A percentile compares a stretch with the other conserved stretches of the same genome.
Evolutionary conservation across 2,888 invertebrate genomes (phyloP).

Genomic region (Chrysolina haemoptera): DNA sequence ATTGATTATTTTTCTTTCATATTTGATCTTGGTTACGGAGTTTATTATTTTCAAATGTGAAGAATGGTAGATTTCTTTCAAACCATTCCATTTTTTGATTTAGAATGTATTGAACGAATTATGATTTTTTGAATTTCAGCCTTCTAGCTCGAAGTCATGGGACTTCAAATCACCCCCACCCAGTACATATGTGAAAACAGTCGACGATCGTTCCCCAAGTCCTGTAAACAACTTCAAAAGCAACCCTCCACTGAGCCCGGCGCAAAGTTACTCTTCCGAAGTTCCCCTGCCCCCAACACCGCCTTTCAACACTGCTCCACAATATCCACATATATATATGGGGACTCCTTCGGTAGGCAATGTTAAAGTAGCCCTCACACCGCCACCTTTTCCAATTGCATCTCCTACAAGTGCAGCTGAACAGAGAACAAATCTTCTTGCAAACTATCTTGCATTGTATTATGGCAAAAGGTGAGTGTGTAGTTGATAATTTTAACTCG

Average conservation of each 20-base stretch:
- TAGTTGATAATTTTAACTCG: background rate
- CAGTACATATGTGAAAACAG: background rate
- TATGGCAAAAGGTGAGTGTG: background rate
- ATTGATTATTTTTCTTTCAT: too few species aligned
- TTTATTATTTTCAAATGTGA: too few species aligned
- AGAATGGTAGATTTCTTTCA: too few species aligned
- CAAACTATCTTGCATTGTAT: conserved; percentile 2
- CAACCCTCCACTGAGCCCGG: conserved; percentile 17
- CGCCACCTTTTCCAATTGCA: conserved; percentile 8
- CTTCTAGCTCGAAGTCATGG: background rate
- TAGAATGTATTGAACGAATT: background rate
- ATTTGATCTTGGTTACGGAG: too few species aligned
- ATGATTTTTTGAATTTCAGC: background rate
- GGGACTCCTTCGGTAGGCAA: background rate
- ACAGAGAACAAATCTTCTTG: background rate
- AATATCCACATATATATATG: background rate
- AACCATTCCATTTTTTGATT: too few species aligned
- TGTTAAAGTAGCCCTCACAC: background rate
- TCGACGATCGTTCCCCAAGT: background rate
- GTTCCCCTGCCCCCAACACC: background rate
- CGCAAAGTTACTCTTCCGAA: background rate
- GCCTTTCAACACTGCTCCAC: background rate
- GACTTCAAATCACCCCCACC: conserved; percentile 2
- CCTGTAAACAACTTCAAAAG: conserved; percentile 1
- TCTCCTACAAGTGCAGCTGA: background rate